Conservation (phyloP, 1,140 invertebrate species). For the Micrasema minimum region DNA sequence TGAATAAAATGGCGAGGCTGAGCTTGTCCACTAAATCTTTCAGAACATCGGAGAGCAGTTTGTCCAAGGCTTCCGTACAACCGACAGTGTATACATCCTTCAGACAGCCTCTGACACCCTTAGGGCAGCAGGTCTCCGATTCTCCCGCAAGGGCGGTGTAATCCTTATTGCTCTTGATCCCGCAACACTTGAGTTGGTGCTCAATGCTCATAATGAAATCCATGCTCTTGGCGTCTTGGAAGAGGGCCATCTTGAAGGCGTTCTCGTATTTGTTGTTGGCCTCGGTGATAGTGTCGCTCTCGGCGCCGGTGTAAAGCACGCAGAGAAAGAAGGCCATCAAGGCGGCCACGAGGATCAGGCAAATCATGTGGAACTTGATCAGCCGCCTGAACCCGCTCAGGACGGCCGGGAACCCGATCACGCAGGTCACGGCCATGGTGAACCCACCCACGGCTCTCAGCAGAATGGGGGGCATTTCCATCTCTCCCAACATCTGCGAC, state of each 20-base stretch:
- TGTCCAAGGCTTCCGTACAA: background rate
- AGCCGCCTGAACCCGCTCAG: background rate
- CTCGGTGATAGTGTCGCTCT: background rate
- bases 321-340: background rate
- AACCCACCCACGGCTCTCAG: background rate
- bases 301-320: background rate
- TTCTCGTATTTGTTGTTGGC: background rate
- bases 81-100: background rate
- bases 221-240: background rate
- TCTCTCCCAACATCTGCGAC: background rate
- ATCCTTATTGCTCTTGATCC: background rate
- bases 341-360: background rate
- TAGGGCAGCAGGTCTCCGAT: background rate
- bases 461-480: background rate
- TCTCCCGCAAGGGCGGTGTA: background rate
- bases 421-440: background rate
- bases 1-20: background rate
- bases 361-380: background rate
- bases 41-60: background rate
- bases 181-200: background rate
- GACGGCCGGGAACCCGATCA: background rate
- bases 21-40: background rate
- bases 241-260: background rate
- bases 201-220: background rate
- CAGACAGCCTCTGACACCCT: too few relatives aligned